Base-by-base conservation (phyloP, 2,113 vertebrate genomes). In the Sitta europaea region DNA sequence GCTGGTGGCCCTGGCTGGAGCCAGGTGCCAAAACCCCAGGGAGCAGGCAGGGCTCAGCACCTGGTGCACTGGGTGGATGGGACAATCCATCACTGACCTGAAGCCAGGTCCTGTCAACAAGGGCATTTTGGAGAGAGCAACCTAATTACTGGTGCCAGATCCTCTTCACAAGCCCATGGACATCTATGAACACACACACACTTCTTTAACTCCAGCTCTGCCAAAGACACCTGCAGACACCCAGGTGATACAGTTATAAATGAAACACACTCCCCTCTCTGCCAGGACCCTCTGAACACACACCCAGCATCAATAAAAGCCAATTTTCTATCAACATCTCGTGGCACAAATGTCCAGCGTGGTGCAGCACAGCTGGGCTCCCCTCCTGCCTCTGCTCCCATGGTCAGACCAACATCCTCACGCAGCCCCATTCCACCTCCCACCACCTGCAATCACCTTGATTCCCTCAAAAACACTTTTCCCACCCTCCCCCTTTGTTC, bases 101-200 rank as follows among this genome's bases (percentile, higher is more conserved):
- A 83, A 70, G 11, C 11, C 14, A 63, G 20, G 14, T 36, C 35
- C 22, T 6, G 0, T 48, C 12, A 31, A 38, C 76, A 89, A 72
- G 20, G 62, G 16, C 19, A 62, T 65, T 91, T 76, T 65, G 24
- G 45, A 71, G 47, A 0, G 0, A 90, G 10, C 0, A 0, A 65
- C 25, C 17, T 42, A 3, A 62, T 40, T 76, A 47, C 50, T 72
- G 13, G 9, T 65, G 61, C 40, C 68, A 38, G 43, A 61, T 91
- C 61, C 51, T 74, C 65, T 38, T 85, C 25, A 8, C 29, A 31
- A 68, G 63, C 31, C 50, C 70, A 15, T 0, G 1, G 20, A 12
- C 4, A 9, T 31, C 53, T 40, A 1, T 5, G 36, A 72, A 29
- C 50, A 75, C 10, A 65, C 0, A 9, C 35, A 48, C 35, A 5